Base-by-base conservation (phyloP, 2,888 invertebrate species). In the Gymnocheta viridis region DNA sequence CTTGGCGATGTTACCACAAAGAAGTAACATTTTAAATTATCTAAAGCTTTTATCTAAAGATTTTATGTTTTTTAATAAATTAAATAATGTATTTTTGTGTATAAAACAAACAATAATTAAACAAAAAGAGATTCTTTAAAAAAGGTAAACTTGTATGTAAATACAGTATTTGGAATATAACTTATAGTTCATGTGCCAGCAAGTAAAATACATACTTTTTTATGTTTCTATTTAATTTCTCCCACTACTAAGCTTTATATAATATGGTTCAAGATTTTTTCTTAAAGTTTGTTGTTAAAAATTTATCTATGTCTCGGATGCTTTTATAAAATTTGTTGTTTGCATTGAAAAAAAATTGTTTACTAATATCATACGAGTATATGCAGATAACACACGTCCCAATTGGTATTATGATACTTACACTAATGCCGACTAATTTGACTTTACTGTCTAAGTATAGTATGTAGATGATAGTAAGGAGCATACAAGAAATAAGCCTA, bases 351-450 rank as follows among this genome's bases (percentile, higher is more conserved):
- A 44, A 56, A 76, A 80, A 67, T 76, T 24, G 73, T 29, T 47
- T 69, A 49, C 44, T 80, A 81, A 76, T 62, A 62, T 27, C 17
- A 60, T 27, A 7, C n/a, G n/a, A 24, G 32, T 60, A 54, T 27
- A 72, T 66, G 49, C 41, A 77, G 84, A 84, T 84, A 84, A 58
- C 67, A 78, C 81, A 84, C 84, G 84, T 84, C 32, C 69, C 58
- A 74, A 78, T 73, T 73, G 74, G 29, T 67, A 67, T 62, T 80
- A 83, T 73, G 73, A 54, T 32, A 70, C 58, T 77, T 27, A 58
- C 58, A 82, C 79, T 73, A 83, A 82, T 85, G 77, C 60, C 76
- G 82, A 82, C 84, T 85, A 85, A 86, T 85, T 76, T 79, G 62
- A 62, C 51, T 82, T 60, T 82, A 49, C 72, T 66, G 19, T 72